Evolutionary conservation across 2,888 invertebrate species (phyloP).

Genomic region (Ypsolopha scabrella): DNA sequence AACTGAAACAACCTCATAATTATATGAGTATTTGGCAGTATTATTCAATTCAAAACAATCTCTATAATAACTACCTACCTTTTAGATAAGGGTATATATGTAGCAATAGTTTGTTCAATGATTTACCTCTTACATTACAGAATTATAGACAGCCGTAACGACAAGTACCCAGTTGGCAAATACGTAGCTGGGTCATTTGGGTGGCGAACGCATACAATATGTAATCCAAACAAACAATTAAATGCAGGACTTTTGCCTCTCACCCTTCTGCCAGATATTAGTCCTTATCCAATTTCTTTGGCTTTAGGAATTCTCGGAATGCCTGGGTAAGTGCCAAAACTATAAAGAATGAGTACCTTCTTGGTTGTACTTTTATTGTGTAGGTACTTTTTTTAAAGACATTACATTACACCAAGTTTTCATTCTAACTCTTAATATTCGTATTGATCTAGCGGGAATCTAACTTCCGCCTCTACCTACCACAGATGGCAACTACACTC

Average conservation of each 20-base stretch:
- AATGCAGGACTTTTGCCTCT: slow-evolving; percentile 29
- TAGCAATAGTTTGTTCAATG: background rate
- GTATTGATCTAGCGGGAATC: no score
- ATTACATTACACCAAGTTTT: no score
- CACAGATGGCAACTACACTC: no score
- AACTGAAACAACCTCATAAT: no score
- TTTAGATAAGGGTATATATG: background rate
- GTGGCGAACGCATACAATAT: slow-evolving; percentile 70
- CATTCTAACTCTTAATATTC: no score
- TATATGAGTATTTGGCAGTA: background rate
- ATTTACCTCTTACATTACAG: slow-evolving; percentile 36
- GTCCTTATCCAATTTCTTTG: slow-evolving; percentile 70
- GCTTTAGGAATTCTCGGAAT: slow-evolving; percentile 77
- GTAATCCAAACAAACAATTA: slow-evolving; percentile 28
- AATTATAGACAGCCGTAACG: slow-evolving; percentile 75
- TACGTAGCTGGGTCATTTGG: slow-evolving; percentile 74
- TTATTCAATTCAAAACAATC: background rate
- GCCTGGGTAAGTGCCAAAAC: slow-evolving; percentile 71
- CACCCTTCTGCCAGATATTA: slow-evolving; percentile 69
- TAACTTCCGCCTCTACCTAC: no score
- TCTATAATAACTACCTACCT: background rate
- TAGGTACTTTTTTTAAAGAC: no score
- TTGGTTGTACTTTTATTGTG: no score
- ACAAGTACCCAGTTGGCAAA: slow-evolving; percentile 73
- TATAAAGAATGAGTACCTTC: background rate